Base-by-base conservation (phyloP, 1,140 invertebrate species). In the Akabosia matsudoensis region DNA sequence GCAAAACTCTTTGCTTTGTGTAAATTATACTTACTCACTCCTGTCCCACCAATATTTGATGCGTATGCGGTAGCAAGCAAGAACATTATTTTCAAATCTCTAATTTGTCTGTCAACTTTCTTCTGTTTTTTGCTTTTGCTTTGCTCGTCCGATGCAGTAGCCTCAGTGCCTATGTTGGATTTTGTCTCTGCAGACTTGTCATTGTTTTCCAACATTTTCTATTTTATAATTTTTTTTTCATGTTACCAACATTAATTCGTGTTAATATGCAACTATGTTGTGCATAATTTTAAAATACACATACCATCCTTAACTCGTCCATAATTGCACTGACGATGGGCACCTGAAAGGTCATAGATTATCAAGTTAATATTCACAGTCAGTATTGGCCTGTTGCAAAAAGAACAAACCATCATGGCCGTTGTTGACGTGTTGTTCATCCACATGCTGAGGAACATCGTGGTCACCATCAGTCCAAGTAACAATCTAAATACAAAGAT, bases 361-460 rank as follows among this genome's bases (percentile, higher is more conserved):
- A 14, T 52, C n/a, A 52, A 52, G n/a, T 52, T 26, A n/a, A n/a
- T n/a, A n/a, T n/a, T n/a, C n/a, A n/a, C n/a, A n/a, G n/a, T n/a
- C n/a, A n/a, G n/a, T n/a, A n/a, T n/a, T n/a, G n/a, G n/a, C n/a
- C n/a, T n/a, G n/a, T n/a, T n/a, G n/a, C n/a, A n/a, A n/a, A n/a
- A n/a, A n/a, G n/a, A n/a, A n/a, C n/a, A n/a, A 45, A 85, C 78
- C 83, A 86, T 85, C 82, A 86, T 85, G 10, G 85, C 83, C 0
- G 84, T 83, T 1, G 85, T 82, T 0, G 85, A 84, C 7, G 86
- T 86, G 75, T 87, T 88, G 37, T 81, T 81, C 45, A 74, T 52
- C 34, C 85, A 87, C 84, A 88, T 86, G 31, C 84, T 86, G 26
- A 87, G 76, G 74, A 87, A 86, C 81, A 84, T 85, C 2, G 86